Evolutionary conservation across 2,888 invertebrate species (phyloP), one percentile per base, ranked within the genome.

Genomic region (Sericinus montela): DNA sequence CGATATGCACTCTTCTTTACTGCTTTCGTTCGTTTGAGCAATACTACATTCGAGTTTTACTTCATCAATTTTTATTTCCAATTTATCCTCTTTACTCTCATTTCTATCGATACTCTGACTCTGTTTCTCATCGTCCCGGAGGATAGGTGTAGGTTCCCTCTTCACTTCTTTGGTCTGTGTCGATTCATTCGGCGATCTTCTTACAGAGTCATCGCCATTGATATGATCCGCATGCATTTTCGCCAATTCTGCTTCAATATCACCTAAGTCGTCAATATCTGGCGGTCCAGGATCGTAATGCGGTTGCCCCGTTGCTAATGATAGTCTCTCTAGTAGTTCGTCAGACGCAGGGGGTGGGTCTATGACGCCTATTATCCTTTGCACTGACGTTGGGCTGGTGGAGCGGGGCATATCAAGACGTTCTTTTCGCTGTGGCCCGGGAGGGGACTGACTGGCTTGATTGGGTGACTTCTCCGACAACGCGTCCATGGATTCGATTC

Each of bases 401-500:
- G 85, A 83, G 5, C 81, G 70, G 1, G 85, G 82, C 80, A 86
- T 78, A 57, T 86, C 82, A 25, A 83, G 70, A 3, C 86, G 72
- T 54, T 88, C 87, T 56, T 85, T 86, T 35, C 80, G 67, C 65
- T 80, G 78, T 14, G 76, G 76, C 1, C 89, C 81, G 63, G 91
- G 90, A 55, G 91, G 95, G 75, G 92, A 95, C 86, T 87, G 94
- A 80, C 91, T 94, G 80, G 95, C 94, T 74, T 96, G 96, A 77
- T 95, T 95, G n/a, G 95, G 95, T 55, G 94, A 95, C 73, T 97
- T 97, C 75, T 97, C 97, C 14, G 96, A 96, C n/a, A 96, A 80
- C 1, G 97, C 96, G 73, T 97, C 97, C 97, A 97, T 96, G 30
- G 96, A 96, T 75, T 97, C 97, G 48, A 97, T 97, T 11, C 97